Evolutionary conservation across 2,888 invertebrate genomes (phyloP).

Genomic region (Cryptophagus acutangulus): DNA sequence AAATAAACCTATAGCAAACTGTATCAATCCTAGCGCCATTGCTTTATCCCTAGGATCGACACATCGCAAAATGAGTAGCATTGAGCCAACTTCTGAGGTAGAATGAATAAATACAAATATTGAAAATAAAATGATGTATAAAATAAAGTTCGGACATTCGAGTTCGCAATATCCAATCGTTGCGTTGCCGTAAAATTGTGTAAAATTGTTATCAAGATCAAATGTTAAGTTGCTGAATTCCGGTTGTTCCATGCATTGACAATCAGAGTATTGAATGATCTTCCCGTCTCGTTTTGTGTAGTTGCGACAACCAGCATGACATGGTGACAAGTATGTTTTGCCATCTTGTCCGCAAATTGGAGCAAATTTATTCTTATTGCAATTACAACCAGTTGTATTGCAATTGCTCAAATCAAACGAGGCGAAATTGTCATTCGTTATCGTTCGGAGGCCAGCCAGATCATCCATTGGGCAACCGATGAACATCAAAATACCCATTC

Average conservation of each 20-base stretch:
- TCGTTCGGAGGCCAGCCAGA: constrained; percentile 68
- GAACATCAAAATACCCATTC: constrained; percentile 83
- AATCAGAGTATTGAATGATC: constrained; percentile 52
- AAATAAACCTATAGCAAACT: constrained; percentile 88
- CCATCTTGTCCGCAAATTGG: constrained; percentile 82
- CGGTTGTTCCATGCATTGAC: constrained; percentile 47
- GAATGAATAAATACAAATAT: constrained; percentile 88
- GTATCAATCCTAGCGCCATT: constrained; percentile 90
- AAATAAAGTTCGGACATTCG: constrained; percentile 72
- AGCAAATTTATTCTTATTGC: constrained; percentile 70
- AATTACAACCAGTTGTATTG: constrained; percentile 62
- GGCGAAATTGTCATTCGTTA: constrained; percentile 19
- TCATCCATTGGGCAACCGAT: constrained; percentile 85
- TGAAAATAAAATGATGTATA: constrained; percentile 79
- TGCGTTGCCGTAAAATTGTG: constrained; percentile 51
- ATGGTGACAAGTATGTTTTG: constrained; percentile 80
- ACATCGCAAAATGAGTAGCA: constrained; percentile 83
- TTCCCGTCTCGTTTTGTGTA: constrained; percentile 57
- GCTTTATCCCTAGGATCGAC: constrained; percentile 90
- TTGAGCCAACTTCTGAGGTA: constrained; percentile 87
- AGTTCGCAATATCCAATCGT: constrained; percentile 76
- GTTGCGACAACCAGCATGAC: constrained; percentile 79
- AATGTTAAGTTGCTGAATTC: constrained; percentile 9
- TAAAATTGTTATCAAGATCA: constrained; percentile 16
- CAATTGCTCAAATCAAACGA: constrained; percentile 50